Evolutionary conservation across 2,113 vertebrate genomes (phyloP).

Genomic region (Panthera leo): DNA sequence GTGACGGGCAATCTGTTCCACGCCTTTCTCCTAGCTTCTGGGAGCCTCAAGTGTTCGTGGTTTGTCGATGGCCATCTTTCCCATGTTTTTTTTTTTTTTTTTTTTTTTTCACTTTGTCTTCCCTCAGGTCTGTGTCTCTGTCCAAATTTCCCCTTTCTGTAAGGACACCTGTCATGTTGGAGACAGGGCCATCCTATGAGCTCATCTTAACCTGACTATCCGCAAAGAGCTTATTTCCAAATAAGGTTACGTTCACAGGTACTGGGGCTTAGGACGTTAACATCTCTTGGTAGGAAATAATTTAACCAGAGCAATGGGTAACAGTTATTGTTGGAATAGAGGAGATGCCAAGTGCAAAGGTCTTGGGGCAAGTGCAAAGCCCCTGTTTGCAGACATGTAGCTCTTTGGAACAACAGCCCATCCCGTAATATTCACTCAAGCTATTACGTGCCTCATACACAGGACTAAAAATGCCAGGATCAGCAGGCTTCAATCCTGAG

Average conservation of each 20-base stretch:
- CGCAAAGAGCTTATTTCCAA: not conserved
- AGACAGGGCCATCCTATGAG: not conserved
- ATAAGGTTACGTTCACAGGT: not conserved
- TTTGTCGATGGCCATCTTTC: not conserved
- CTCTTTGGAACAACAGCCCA: not conserved
- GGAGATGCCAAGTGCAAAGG: not conserved
- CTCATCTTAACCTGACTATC: not conserved
- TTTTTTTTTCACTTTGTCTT: not conserved
- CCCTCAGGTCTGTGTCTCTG: not conserved
- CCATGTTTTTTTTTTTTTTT: not conserved
- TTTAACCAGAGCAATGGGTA: not conserved
- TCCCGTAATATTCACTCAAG: too few relatives aligned
- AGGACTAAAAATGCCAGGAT: not conserved
- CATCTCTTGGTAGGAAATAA: not conserved
- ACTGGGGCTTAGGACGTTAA: not conserved
- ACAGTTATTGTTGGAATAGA: not conserved
- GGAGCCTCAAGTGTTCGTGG: too few relatives aligned
- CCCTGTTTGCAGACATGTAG: not conserved
- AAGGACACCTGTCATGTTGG: not conserved
- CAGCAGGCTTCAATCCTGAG: not conserved
- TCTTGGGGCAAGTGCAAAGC: not conserved
- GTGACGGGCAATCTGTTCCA: too few relatives aligned
- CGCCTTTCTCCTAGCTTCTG: not conserved
- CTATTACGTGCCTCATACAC: accelerated
- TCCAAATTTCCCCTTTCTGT: not conserved